Percentiles rank a stretch among this genome's conserved stretches.
Conservation (phyloP, 2,888 invertebrate genomes). For the Athrips mouffetella region DNA sequence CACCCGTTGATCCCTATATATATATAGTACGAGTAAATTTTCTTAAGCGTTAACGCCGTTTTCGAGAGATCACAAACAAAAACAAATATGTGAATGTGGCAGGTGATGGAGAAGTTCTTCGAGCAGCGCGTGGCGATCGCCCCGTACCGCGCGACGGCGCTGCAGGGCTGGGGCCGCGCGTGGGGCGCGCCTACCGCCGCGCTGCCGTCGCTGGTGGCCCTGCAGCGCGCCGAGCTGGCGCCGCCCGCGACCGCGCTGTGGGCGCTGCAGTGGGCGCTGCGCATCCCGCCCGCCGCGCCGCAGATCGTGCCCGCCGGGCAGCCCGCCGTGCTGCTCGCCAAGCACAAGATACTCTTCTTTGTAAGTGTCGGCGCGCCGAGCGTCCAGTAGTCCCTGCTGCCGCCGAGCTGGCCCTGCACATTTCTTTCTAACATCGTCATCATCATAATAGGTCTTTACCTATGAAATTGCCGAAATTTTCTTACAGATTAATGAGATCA, state of each 20-base stretch:
- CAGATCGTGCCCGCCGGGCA: constrained; percentile 94
- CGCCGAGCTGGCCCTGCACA: too few relatives aligned
- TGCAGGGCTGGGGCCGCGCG: constrained; percentile 91
- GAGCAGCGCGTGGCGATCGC: constrained; percentile 92
- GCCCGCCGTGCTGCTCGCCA: constrained; percentile 90
- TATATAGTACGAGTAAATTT: too few relatives aligned
- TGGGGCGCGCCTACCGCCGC: constrained; percentile 91
- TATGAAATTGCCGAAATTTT: too few relatives aligned
- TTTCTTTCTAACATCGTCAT: too few relatives aligned
- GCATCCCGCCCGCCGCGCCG: constrained; percentile 93
- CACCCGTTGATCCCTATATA: too few relatives aligned
- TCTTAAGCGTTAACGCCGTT: too few relatives aligned
- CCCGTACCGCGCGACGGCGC: constrained; percentile 93
- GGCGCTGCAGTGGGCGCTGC: constrained; percentile 94
- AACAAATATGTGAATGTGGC: too few relatives aligned
- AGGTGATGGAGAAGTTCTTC: constrained; percentile 95
- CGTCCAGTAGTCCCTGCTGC: too few relatives aligned
- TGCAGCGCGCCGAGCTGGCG: constrained; percentile 84
- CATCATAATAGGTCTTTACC: too few relatives aligned
- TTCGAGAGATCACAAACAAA: too few relatives aligned
- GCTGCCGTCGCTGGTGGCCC: constrained; percentile 94
- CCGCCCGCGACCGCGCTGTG: constrained; percentile 82
- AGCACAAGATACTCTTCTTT: constrained; percentile 94
- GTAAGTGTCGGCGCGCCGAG: constrained; percentile 79
- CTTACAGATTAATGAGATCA: too few relatives aligned